A percentile compares a stretch with the other conserved stretches of the same genome.
phyloP scores from a whole-genome alignment of 2,113 vertebrate species.

The Odocoileus virginianus region DNA sequence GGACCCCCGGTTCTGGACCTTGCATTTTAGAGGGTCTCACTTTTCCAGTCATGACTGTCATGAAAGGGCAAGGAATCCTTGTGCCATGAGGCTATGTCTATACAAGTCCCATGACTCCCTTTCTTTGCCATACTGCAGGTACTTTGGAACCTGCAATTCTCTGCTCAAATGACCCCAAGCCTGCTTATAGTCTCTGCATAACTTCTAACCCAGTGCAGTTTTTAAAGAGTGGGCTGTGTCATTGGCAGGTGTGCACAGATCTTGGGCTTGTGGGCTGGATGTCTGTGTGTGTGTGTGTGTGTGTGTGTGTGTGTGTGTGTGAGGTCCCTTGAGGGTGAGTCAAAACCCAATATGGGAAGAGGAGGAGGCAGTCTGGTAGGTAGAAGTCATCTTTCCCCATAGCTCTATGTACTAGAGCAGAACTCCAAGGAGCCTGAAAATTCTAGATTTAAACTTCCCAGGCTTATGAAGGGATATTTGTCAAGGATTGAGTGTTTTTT shows the following conservation, averaged over 20 bases:
- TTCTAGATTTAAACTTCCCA: slow-evolving; percentile 30
- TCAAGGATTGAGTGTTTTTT: slow-evolving; percentile 12
- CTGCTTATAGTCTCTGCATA: not conserved
- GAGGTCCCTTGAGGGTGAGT: not conserved
- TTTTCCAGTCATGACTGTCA: not conserved
- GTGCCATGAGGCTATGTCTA: not conserved
- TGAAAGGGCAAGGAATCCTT: not conserved
- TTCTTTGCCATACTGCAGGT: not conserved
- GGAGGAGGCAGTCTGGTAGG: not conserved
- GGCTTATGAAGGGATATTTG: slow-evolving; percentile 7
- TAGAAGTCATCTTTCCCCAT: not conserved
- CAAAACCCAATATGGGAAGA: not conserved
- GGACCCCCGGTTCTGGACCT: not conserved
- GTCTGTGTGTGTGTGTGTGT: not conserved
- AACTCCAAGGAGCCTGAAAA: not conserved
- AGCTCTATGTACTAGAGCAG: not conserved
- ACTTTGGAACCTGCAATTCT: not conserved
- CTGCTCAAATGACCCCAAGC: not conserved
- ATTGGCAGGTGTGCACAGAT: not conserved
- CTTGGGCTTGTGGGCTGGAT: not conserved
- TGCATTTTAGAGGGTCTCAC: not conserved
- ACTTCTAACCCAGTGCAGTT: not conserved
- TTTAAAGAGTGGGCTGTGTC: not conserved
- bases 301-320: not conserved
- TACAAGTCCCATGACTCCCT: not conserved